Conservation (phyloP, 2,888 invertebrate species). For the Ophioninae sp. region DNA sequence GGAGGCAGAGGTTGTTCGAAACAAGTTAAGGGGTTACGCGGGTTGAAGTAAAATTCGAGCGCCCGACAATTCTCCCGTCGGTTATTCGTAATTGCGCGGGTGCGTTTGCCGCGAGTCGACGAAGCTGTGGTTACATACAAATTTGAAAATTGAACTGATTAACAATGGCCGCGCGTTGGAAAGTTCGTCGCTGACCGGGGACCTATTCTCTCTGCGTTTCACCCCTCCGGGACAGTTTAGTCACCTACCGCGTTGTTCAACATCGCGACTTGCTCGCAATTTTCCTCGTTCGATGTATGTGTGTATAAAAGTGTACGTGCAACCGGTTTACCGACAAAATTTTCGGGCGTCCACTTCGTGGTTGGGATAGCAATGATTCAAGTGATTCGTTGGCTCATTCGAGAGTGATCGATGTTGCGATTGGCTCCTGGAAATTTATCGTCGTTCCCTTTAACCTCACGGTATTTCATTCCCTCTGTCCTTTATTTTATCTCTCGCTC, state of each 20-base stretch:
- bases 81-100: not conserved
- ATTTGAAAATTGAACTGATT: constrained; percentile 66
- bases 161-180: constrained; percentile 51
- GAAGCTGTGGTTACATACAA: constrained; percentile 27
- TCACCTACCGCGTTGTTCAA: constrained; percentile 28
- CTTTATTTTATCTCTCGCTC: not conserved
- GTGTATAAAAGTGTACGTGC: not conserved
- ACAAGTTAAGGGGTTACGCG: not conserved
- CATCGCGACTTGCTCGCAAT: constrained; percentile 16
- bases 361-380: constrained; percentile 9
- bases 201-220: constrained; percentile 17
- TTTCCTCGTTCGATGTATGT: not conserved
- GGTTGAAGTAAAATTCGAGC: constrained; percentile 46
- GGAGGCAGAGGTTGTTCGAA: no score
- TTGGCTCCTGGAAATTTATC: constrained; percentile 24
- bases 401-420: constrained; percentile 39
- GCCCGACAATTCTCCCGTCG: constrained; percentile 44
- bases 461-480: not conserved
- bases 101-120: not conserved
- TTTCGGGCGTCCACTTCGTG: not conserved
- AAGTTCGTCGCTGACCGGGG: constrained; percentile 41
- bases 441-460: not conserved
- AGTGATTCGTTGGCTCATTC: not conserved
- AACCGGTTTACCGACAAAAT: not conserved
- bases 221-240: constrained; percentile 44